Conservation (phyloP, 2,888 invertebrate genomes). For the Entomobrya multifasciata region DNA sequence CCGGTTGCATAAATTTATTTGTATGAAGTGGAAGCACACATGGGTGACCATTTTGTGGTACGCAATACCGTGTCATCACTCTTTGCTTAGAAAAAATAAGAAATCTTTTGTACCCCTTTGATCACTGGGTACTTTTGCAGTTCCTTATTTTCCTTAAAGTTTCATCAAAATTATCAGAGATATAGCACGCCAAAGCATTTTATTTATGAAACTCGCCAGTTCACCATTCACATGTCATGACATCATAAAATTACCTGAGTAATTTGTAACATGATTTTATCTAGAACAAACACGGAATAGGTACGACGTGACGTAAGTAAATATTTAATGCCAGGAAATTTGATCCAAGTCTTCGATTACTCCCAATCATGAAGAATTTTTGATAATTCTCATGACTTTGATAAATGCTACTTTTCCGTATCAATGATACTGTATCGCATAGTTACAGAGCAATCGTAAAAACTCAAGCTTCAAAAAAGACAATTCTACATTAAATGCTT, state of each 20-base stretch:
- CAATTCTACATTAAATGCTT: background rate
- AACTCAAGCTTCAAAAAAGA: background rate
- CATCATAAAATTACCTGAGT: background rate
- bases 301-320: no score
- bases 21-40: background rate
- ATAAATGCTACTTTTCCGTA: background rate
- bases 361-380: background rate
- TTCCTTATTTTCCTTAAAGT: background rate
- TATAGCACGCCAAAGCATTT: background rate
- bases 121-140: background rate
- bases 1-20: background rate
- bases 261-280: background rate
- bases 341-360: background rate
- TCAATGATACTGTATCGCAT: background rate
- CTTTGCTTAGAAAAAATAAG: background rate
- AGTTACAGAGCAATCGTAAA: no score
- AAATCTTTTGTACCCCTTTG: background rate
- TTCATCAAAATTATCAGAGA: background rate
- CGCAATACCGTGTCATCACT: background rate
- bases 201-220: background rate
- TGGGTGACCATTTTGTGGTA: background rate
- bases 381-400: background rate
- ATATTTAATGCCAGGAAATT: slow-evolving; percentile 51
- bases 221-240: background rate
- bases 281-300: background rate